Base-by-base conservation (phyloP, 2,888 invertebrate genomes). In the Himalopsyche japonica region DNA sequence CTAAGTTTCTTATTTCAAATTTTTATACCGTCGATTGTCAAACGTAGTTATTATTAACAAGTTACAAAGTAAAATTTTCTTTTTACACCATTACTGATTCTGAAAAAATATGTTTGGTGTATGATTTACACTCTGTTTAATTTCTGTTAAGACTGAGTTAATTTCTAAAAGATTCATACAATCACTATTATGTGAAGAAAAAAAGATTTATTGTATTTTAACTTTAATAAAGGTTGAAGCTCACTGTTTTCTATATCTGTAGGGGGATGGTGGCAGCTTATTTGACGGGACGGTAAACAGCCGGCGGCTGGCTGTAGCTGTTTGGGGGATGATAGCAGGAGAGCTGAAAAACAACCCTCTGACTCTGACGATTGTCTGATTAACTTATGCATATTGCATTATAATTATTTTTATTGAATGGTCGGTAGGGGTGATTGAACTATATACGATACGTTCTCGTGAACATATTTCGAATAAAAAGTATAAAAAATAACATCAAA, bases 241-340 rank as follows among this genome's bases (percentile, higher is more conserved):
- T n/a, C 57, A 2, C 24, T 57, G 57, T 57, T 57, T 57, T 5
- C 20, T 3, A 57, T 57, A 57, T 5, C 20, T 3, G 20, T 57
- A 57, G 27, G 79, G 82, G 47, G 4, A 64, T 57, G 57, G 48
- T 49, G 80, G 80, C 20, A 78, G 70, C 64, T 79, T 79, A 82
- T 82, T 79, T 64, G 82, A 70, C 80, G 83, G 83, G 80, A 83
- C 76, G 83, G 83, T 79, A 83, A 83, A 83, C 80, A 83, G 83
- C 83, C 80, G 76, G 43, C 83, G 83, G 83, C 83, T 79, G 79
- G 57, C 57, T 57, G 57, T 57, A 57, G 57, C 57, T 57, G 57
- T 57, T 57, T 57, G 57, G 57, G 57, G 57, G 57, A 57, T 57
- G 57, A 57, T 57, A 57, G 57, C 57, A 57, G 57, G 57, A 57